phyloP scores from a whole-genome alignment of 2,113 vertebrate species.

The Atlantisia rogersi region DNA sequence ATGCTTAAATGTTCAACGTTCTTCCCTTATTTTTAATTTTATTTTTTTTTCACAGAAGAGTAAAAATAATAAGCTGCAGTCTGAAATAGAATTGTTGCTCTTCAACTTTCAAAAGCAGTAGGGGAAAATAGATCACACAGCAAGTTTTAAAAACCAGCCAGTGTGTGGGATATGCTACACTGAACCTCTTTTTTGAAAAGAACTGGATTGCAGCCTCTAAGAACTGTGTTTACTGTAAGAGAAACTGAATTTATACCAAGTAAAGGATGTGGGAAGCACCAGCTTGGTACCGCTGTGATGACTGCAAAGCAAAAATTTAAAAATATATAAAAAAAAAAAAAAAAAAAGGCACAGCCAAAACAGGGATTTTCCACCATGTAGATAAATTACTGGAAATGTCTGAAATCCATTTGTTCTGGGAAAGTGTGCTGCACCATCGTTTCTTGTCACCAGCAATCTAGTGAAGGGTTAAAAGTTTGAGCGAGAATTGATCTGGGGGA shows the following conservation, averaged over 20 bases:
- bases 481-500: neutral
- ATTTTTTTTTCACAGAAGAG: neutral
- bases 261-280: conserved; percentile 63
- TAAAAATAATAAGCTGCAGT: conserved; percentile 51
- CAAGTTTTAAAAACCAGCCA: conserved; percentile 23
- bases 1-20: neutral
- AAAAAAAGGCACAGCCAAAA: neutral
- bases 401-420: conserved; percentile 16
- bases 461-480: conserved; percentile 35
- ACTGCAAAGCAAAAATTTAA: neutral
- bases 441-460: neutral
- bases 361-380: conserved; percentile 35
- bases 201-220: conserved; percentile 56
- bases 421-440: neutral
- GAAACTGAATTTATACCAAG: conserved; percentile 59
- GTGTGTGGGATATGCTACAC: conserved; percentile 43
- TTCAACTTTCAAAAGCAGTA: conserved; percentile 35
- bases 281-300: conserved; percentile 29
- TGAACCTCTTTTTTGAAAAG: conserved; percentile 37
- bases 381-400: conserved; percentile 39
- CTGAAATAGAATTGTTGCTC: conserved; percentile 47
- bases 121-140: conserved; percentile 26
- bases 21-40: neutral
- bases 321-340: neutral
- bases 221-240: conserved; percentile 63